Percentiles rank a stretch among this genome's conserved stretches.
Conservation (phyloP, 1,140 invertebrate genomes). For the Scaptomyza hsui region DNA sequence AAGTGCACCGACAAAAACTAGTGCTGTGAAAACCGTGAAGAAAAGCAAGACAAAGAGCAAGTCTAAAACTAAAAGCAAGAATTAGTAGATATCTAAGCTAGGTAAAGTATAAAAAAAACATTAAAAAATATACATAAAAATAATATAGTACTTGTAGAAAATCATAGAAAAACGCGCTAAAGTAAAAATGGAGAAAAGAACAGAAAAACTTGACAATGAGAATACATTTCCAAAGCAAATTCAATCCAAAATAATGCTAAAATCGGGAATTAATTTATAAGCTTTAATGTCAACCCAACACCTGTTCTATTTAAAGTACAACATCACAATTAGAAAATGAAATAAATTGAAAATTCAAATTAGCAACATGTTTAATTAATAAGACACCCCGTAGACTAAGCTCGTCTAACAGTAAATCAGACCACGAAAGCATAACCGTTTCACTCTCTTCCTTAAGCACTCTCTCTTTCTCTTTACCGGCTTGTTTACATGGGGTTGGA, state of each 20-base stretch:
- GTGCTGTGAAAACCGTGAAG: neutral
- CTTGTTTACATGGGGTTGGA: neutral
- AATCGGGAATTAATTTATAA: neutral
- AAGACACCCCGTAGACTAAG: neutral
- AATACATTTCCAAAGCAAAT: neutral
- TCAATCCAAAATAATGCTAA: neutral
- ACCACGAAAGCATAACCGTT: slow-evolving; percentile 31
- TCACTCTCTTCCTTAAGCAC: neutral
- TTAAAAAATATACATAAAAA: neutral
- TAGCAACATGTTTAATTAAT: neutral
- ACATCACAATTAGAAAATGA: neutral
- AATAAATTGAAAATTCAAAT: neutral
- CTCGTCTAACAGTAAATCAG: neutral
- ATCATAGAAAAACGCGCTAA: too few relatives aligned
- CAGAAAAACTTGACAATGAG: neutral
- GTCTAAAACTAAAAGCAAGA: slow-evolving; percentile 17
- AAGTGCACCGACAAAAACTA: neutral
- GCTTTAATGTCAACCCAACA: too few relatives aligned
- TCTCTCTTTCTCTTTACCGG: neutral
- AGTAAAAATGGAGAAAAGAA: too few relatives aligned
- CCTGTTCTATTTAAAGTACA: neutral
- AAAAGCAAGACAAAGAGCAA: slow-evolving; percentile 22
- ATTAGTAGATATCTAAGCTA: neutral
- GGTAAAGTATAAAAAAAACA: neutral
- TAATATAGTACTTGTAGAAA: neutral